These are phyloP conservation scores for Ramazzottius varieornatus DNA, from an alignment of 2,888 invertebrate species.

Conservation along the genomic window DNA sequence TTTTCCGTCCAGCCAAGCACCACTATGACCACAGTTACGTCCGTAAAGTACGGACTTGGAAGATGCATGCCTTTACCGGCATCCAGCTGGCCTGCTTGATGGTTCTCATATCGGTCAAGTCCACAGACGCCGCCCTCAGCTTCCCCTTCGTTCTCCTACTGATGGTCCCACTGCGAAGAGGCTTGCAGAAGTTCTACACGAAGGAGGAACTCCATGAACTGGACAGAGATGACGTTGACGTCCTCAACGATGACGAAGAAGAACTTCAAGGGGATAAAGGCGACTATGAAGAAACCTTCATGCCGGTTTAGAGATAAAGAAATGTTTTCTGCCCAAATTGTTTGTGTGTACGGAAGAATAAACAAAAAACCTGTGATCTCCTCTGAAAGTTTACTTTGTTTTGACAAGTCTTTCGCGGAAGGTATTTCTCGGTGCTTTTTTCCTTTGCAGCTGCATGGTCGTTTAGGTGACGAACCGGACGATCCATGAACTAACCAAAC, in stretches of 20 bases:
- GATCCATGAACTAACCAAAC: no score
- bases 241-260: conserved; percentile 45
- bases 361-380: no score
- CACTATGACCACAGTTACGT: conserved; percentile 72
- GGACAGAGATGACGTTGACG: conserved; percentile 22
- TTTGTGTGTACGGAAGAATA: no score
- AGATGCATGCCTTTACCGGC: conserved; percentile 69
- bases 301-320: conserved; percentile 20
- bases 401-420: no score
- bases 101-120: conserved; percentile 61
- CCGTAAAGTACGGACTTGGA: conserved; percentile 56
- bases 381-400: no score
- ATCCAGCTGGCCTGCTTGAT: conserved; percentile 53
- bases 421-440: no score
- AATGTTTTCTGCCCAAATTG: no score
- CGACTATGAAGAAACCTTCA: conserved; percentile 64
- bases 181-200: conserved; percentile 44
- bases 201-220: conserved; percentile 57
- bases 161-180: conserved; percentile 58
- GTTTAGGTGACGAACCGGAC: no score
- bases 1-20: conserved; percentile 83
- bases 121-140: conserved; percentile 57
- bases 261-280: conserved; percentile 62
- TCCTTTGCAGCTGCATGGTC: no score
- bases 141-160: conserved; percentile 77